Percentiles rank a stretch among this genome's conserved stretches.
Conservation (phyloP, 1,140 invertebrate species). For the Phenacoccus solenopsis region DNA sequence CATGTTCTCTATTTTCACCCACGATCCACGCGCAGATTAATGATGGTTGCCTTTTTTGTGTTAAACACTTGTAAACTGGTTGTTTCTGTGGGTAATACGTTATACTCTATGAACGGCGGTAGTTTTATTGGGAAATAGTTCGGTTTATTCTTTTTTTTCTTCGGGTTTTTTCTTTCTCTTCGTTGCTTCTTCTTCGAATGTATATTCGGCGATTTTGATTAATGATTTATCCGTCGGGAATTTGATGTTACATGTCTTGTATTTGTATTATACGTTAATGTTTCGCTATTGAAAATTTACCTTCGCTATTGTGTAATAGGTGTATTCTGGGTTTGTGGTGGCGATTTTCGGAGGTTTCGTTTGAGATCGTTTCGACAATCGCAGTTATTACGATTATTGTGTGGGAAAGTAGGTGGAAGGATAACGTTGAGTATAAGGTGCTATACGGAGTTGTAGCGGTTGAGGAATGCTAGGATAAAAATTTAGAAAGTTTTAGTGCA, state of each 20-base stretch:
- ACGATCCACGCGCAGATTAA: not conserved
- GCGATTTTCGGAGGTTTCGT: not conserved
- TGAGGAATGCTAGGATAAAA: too few species aligned
- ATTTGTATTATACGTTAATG: not conserved
- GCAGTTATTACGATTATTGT: too few species aligned
- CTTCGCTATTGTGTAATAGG: not conserved
- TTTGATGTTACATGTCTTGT: not conserved
- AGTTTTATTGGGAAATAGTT: too few species aligned
- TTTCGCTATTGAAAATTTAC: not conserved
- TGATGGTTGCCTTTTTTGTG: not conserved
- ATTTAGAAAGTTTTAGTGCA: too few species aligned
- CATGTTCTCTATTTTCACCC: slow-evolving; percentile 1
- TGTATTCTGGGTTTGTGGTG: not conserved
- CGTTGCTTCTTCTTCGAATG: too few species aligned
- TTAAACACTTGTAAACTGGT: slow-evolving; percentile 11
- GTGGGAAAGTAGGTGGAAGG: too few species aligned
- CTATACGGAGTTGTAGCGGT: too few species aligned
- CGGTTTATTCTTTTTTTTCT: too few species aligned
- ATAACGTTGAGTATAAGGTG: too few species aligned
- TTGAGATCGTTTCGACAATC: too few species aligned
- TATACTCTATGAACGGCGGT: too few species aligned
- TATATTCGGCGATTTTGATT: not conserved
- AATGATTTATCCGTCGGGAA: not conserved
- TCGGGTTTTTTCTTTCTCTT: not conserved
- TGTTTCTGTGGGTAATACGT: not conserved